Conservation (phyloP, 2,888 invertebrate genomes). For the Pterobdella sp. region DNA sequence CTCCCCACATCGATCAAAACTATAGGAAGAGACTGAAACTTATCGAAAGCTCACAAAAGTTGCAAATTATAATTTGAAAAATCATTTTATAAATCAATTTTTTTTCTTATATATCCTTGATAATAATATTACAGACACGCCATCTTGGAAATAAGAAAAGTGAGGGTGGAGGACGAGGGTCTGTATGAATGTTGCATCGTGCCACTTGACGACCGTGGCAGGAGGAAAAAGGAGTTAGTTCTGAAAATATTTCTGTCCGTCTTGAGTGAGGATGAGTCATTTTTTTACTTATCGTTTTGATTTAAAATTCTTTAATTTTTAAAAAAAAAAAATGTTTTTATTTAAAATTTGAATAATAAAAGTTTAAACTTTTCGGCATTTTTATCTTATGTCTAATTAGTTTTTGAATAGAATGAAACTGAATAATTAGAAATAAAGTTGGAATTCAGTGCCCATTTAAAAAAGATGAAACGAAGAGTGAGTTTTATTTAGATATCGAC, state of each 20-base stretch:
- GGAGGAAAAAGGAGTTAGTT: not conserved
- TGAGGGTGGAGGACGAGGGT: not conserved
- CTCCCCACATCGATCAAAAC: slow-evolving; percentile 6
- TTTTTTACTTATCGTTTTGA: no score
- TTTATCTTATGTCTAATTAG: no score
- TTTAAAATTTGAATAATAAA: no score
- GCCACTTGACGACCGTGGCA: not conserved
- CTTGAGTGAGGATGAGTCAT: not conserved
- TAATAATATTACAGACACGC: slow-evolving; percentile 2
- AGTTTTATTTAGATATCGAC: no score
- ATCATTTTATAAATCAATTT: not conserved
- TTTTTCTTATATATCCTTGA: no score
- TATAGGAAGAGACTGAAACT: not conserved
- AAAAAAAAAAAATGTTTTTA: no score
- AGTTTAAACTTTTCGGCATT: no score
- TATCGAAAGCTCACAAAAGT: not conserved
- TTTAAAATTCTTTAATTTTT: no score
- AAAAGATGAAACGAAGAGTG: no score
- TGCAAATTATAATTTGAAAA: not conserved
- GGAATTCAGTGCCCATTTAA: no score
- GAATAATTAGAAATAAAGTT: no score
- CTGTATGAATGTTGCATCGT: slow-evolving; percentile 2
- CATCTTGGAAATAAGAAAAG: not conserved
- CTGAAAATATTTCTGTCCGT: not conserved
- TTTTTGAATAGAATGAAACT: no score